Evolutionary conservation across 1,140 invertebrate species (phyloP).

Genomic region (Cydia amplana): DNA sequence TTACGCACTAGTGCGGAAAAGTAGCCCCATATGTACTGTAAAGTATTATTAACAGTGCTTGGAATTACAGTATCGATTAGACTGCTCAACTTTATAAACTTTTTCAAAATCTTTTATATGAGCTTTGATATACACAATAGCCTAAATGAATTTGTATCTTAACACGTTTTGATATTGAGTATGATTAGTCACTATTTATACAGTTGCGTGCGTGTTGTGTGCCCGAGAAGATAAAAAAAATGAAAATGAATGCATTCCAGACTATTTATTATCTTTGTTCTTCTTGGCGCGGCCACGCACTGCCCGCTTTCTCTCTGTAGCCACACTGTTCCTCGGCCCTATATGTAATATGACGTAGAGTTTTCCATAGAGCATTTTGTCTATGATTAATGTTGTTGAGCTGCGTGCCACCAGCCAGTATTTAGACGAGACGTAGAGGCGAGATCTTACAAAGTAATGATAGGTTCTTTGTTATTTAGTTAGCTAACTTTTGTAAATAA

Average conservation of each 20-base stretch:
- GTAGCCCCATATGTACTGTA: no score
- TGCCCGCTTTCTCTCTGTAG: constrained; percentile 12
- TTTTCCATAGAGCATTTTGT: constrained; percentile 55
- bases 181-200: constrained; percentile 1
- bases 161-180: constrained; percentile 19
- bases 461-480: constrained; percentile 79
- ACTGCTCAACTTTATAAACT: constrained; percentile 43
- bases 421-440: constrained; percentile 63
- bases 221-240: constrained; percentile 4
- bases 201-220: constrained; percentile 20
- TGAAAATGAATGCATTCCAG: constrained; percentile 53
- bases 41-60: constrained; percentile 30
- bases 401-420: constrained; percentile 62
- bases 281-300: constrained; percentile 19
- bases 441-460: constrained; percentile 65
- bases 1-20: no score
- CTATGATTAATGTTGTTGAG: constrained; percentile 45
- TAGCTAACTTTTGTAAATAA: constrained; percentile 78
- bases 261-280: constrained; percentile 37
- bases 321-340: constrained; percentile 14
- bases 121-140: constrained; percentile 25
- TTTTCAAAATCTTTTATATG: constrained; percentile 35
- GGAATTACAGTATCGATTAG: constrained; percentile 36
- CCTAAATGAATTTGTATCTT: constrained; percentile 25
- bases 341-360: constrained; percentile 58